These are phyloP conservation scores for Crenichthys baileyi DNA, from an alignment of 2,797 vertebrate genomes.

Conservation along the genomic window DNA sequence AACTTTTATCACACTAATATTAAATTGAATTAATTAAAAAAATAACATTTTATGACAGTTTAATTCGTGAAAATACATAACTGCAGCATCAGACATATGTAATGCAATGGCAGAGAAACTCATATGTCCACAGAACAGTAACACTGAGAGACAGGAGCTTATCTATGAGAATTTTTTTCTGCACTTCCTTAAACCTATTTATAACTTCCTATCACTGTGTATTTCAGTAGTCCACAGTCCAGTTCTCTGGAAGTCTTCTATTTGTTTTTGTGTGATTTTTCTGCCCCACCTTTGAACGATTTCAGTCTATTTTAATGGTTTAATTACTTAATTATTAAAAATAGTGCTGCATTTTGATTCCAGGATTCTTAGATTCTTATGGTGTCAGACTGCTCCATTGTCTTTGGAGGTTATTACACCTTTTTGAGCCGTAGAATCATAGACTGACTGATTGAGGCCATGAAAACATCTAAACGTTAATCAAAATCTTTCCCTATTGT, in stretches of 20 bases:
- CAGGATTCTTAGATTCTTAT: background rate
- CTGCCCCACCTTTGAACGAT: background rate
- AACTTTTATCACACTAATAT: background rate
- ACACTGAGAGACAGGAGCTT: background rate
- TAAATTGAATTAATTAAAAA: background rate
- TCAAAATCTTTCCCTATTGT: background rate
- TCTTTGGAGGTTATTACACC: background rate
- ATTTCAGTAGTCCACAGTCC: background rate
- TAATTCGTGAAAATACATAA: background rate
- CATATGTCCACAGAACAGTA: background rate
- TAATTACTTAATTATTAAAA: background rate
- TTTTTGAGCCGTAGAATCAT: background rate
- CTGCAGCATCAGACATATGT: background rate
- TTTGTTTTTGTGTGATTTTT: background rate
- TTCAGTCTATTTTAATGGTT: no score
- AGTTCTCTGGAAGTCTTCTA: background rate
- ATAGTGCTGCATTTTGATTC: background rate
- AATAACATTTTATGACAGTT: background rate
- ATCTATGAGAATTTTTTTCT: background rate
- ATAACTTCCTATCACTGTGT: background rate
- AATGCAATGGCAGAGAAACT: background rate
- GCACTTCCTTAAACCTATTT: constrained; percentile 1
- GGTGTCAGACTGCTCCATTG: background rate
- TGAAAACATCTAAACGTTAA: background rate
- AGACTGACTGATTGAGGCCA: background rate